Evolutionary conservation across 2,113 vertebrate species (phyloP).

Genomic region (Takifugu bimaculatus): DNA sequence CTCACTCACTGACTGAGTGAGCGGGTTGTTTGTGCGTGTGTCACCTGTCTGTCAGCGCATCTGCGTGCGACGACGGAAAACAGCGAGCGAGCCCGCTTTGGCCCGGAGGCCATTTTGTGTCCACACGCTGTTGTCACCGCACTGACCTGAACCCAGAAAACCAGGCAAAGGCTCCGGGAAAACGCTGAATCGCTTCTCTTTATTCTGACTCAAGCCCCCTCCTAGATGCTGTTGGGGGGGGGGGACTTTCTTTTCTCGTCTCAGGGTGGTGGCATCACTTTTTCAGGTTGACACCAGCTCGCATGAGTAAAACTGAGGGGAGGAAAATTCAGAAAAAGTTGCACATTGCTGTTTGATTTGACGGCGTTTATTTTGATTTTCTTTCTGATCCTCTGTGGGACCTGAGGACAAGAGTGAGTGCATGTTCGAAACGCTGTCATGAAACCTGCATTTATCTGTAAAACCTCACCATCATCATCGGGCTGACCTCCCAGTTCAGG

Average conservation of each 20-base stretch:
- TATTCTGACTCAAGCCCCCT: slow-evolving; percentile 24
- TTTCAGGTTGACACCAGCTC: slow-evolving; percentile 5
- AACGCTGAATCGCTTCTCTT: slow-evolving; percentile 32
- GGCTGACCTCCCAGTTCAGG: too few relatives aligned
- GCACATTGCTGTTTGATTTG: too few relatives aligned
- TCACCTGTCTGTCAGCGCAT: slow-evolving; percentile 32
- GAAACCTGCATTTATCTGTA: too few relatives aligned
- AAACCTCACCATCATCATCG: too few relatives aligned
- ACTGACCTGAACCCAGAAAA: slow-evolving; percentile 32
- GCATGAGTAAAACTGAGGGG: neutral
- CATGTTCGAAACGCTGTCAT: too few relatives aligned
- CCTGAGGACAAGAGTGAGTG: too few relatives aligned
- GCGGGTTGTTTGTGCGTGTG: neutral
- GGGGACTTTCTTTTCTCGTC: slow-evolving; percentile 8
- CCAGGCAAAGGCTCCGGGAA: slow-evolving; percentile 32
- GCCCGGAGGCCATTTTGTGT: slow-evolving; percentile 43
- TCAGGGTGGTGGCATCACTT: neutral
- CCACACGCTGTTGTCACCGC: slow-evolving; percentile 33
- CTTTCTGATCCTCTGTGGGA: too few relatives aligned
- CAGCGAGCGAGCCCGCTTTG: slow-evolving; percentile 10
- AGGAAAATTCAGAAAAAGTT: too few relatives aligned
- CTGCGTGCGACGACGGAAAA: neutral
- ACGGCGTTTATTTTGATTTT: too few relatives aligned
- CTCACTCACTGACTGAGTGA: too few relatives aligned
- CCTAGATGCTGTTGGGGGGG: slow-evolving; percentile 1